Base-by-base conservation (phyloP, 2,888 invertebrate species). In the Helobdella robusta region DNA sequence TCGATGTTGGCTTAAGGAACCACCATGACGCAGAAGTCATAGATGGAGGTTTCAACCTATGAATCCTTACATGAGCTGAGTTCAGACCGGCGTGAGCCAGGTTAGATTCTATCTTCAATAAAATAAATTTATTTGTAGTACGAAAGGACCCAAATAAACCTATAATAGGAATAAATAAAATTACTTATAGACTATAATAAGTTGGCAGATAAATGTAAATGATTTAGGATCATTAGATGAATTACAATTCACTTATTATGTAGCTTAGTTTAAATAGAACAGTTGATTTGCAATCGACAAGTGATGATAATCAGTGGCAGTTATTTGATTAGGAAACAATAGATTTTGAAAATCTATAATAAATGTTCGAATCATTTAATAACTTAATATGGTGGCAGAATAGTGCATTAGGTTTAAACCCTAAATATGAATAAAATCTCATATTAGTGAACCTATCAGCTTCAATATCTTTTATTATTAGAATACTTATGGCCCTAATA, bases 11-110 rank as follows among this genome's bases (percentile, higher is more conserved):
- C 87, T 87, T 87, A 87, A 85, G 83, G 77, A 83, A 82, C 82
- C 83, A 82, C 83, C 23, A 83, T 82, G 83, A 83, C 83, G 86
- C 76, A 87, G 84, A 80, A 81, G 83, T 83, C 85, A 82, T 83
- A 82, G 81, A 71, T 66, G 73, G 69, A 65, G 73, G 67, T 80
- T 86, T 84, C 86, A 86, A 86, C 86, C 83, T 84, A 87, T 86
- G 84, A 86, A 85, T 84, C 84, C 84, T 86, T 87, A 87, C 87
- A 86, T 87, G 87, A 88, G 87, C 86, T 87, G 87, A 88, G 87
- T 87, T 88, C 85, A 88, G 84, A 87, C 86, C 87, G 87, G 86
- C 82, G 85, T 86, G 75, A 88, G 85, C 86, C 87, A 87, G 87
- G 86, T 87, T 85, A 86, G 87, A 85, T 87, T 87, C 85, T 87